phyloP scores from a whole-genome alignment of 35 echinoderm and acorn worm species.

The Acanthaster planci region DNA sequence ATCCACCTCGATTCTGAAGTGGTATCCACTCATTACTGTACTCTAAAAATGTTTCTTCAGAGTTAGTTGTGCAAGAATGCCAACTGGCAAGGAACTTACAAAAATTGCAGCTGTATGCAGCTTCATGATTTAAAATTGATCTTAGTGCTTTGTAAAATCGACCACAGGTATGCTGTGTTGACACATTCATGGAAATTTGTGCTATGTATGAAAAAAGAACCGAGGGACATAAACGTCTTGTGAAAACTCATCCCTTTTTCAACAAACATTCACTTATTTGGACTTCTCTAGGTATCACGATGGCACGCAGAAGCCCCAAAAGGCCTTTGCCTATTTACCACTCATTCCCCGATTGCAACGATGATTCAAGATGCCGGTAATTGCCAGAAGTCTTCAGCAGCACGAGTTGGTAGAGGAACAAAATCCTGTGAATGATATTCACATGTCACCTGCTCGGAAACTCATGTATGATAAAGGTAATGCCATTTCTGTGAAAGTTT shows the following conservation, averaged over 20 bases:
- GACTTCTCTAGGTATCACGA: background rate
- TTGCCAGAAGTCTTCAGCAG: background rate
- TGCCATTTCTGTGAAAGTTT: no score
- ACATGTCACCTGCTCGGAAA: conserved; percentile 1
- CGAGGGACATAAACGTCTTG: no score
- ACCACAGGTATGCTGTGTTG: no score
- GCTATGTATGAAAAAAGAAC: no score
- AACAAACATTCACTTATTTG: no score
- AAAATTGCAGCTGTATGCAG: background rate
- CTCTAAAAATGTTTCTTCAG: background rate
- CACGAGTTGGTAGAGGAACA: background rate
- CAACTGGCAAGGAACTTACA: background rate
- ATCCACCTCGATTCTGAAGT: conserved; percentile 20
- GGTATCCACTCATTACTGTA: conserved; percentile 23
- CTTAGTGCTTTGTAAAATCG: no score
- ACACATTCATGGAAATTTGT: no score
- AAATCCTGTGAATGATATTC: background rate
- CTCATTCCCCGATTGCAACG: background rate
- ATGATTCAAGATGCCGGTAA: background rate
- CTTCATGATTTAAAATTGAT: no score
- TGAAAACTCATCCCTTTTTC: no score
- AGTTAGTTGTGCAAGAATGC: conserved; percentile 9
- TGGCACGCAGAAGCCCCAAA: background rate
- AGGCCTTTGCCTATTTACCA: background rate
- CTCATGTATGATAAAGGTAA: background rate